phyloP scores from a whole-genome alignment of 35 echinoderm and acorn worm genomes.

The Patiria miniata region DNA sequence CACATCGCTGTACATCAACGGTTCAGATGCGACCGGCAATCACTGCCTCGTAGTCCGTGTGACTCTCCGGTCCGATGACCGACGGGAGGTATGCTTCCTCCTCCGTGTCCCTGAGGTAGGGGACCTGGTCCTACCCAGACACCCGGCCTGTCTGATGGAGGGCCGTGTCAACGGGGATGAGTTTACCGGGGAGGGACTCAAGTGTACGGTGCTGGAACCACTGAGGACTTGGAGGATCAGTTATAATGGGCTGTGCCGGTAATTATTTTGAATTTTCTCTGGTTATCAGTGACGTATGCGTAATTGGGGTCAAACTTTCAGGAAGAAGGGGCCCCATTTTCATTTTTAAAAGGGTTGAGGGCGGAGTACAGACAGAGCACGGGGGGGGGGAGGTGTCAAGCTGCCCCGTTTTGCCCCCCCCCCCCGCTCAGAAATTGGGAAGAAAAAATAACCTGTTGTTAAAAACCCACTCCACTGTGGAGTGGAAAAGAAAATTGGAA shows the following conservation, averaged over 20 bases:
- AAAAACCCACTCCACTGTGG: too few species aligned
- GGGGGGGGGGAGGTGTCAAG: too few species aligned
- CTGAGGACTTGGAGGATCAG: slow-evolving; percentile 55
- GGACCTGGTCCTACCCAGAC: slow-evolving; percentile 32
- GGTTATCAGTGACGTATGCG: too few species aligned
- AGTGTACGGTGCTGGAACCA: slow-evolving; percentile 38
- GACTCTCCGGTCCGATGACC: neutral
- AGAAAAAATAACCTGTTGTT: too few species aligned
- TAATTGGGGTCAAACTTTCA: too few species aligned
- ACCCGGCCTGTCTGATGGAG: slow-evolving; percentile 35
- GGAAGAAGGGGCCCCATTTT: too few species aligned
- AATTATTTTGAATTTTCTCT: neutral
- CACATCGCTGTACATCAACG: slow-evolving; percentile 5
- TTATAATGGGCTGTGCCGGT: slow-evolving; percentile 63
- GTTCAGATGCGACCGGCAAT: neutral
- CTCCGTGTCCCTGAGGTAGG: slow-evolving; percentile 49
- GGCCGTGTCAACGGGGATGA: neutral
- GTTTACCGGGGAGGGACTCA: slow-evolving; percentile 35
- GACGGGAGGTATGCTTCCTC: slow-evolving; percentile 32
- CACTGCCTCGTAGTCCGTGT: neutral
- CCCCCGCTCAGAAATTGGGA: too few species aligned
- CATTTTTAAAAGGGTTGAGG: too few species aligned
- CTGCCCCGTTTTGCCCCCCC: too few species aligned
- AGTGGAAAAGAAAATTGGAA: too few species aligned
- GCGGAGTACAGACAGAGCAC: too few species aligned